Evolutionary conservation across 2,113 vertebrate genomes (phyloP).

Genomic region (Sturnira hondurensis): DNA sequence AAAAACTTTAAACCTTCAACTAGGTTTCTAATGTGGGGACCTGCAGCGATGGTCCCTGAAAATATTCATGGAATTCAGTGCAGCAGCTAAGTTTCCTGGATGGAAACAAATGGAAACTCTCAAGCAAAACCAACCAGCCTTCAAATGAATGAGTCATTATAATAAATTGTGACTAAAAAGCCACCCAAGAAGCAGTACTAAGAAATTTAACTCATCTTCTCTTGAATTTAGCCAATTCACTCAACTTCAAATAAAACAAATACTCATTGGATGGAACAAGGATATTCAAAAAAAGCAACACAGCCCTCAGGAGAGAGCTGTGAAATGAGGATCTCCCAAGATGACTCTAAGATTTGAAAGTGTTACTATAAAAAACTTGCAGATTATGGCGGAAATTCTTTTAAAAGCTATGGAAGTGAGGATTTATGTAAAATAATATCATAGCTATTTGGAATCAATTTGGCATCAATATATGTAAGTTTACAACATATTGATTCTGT

Average conservation of each 20-base stretch:
- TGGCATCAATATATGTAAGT: not conserved
- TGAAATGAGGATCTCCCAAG: not conserved
- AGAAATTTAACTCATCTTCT: constrained; percentile 5
- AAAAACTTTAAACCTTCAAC: not conserved
- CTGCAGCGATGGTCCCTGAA: not conserved
- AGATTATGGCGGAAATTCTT: not conserved
- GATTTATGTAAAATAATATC: not conserved
- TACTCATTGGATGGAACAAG: not conserved
- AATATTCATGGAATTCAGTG: constrained; percentile 16
- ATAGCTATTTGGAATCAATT: not conserved
- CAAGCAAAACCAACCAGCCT: constrained; percentile 4
- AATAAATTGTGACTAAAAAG: constrained; percentile 21
- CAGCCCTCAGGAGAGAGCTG: not conserved
- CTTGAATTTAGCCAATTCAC: not conserved
- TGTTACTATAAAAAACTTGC: not conserved
- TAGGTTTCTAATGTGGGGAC: not conserved
- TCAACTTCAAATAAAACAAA: constrained; percentile 34
- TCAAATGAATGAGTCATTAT: not conserved
- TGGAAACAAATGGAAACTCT: not conserved
- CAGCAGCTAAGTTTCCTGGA: constrained; percentile 29
- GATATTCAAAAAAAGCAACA: not conserved
- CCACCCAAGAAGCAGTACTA: constrained; percentile 23
- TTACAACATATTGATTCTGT: not conserved
- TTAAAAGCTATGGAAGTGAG: not conserved
- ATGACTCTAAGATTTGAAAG: not conserved